phyloP scores from a whole-genome alignment of 2,113 vertebrate species.

The Pontoporia blainvillei region DNA sequence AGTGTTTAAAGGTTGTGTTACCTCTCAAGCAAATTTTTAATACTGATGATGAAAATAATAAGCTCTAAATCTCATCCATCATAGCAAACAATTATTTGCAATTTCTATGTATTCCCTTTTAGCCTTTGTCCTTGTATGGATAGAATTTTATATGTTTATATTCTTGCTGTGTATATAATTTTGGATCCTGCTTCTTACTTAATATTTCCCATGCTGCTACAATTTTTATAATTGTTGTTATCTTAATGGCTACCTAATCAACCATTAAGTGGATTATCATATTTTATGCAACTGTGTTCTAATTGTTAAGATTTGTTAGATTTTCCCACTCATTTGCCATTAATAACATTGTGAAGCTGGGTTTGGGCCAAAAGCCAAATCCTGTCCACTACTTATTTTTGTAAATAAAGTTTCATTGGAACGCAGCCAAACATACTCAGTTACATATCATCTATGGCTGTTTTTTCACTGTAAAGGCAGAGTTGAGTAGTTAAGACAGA shows the following conservation, averaged over 20 bases:
- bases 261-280: background rate
- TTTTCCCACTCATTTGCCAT: background rate
- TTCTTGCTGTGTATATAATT: background rate
- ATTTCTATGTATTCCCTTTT: background rate
- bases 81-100: background rate
- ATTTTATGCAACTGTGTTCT: background rate
- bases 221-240: background rate
- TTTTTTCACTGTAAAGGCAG: background rate
- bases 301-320: background rate
- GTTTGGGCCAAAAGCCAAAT: background rate
- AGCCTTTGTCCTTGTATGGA: background rate
- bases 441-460: background rate
- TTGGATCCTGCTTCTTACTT: background rate
- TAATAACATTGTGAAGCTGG: background rate
- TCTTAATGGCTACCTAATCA: background rate
- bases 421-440: background rate
- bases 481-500: background rate
- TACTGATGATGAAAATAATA: background rate
- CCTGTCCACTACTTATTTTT: background rate
- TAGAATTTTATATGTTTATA: background rate
- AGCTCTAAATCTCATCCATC: background rate
- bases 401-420: background rate
- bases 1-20: background rate
- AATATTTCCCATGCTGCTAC: background rate
- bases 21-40: background rate